Evolutionary conservation across 2,113 vertebrate species (phyloP), one percentile per base, ranked within the genome.

Genomic region (Emydocephalus ijimae): DNA sequence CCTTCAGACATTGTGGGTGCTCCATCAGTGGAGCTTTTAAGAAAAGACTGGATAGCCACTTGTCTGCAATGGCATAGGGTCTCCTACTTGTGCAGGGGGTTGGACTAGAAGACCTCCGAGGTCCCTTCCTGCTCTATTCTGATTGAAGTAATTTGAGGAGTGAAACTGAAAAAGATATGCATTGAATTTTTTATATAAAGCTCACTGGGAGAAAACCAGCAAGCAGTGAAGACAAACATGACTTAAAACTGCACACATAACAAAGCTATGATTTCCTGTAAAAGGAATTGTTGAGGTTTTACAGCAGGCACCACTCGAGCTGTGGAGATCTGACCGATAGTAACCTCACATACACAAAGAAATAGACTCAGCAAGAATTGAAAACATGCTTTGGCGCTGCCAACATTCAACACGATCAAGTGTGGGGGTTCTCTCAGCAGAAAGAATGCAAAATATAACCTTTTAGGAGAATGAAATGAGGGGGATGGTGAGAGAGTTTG

Each of bases 301-400:
- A 52, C n/a, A 9, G 86, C 50, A 3, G 92, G 0, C 1, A 93
- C 24, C 52, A 85, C 23, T 93, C 92, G 90, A 87, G 69, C 93
- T 43, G 91, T 0, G 48, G 85, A 1, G 92, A 95, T 0, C 24
- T 96, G 97, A 94, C 97, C 97, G 96, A 6, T 86, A 98, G 96
- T 98, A 98, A 97, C 97, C 97, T 96, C 91, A 29, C 89, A 90
- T 2, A 54, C 45, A 45, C 69, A 34, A 87, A 0, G 74, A 23
- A 93, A 90, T 85, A 1, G 91, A 20, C 55, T 3, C 55, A 55
- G 61, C 93, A 14, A 7, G 87, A 48, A 4, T 89, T 4, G 0
- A 87, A 93, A 96, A 95, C 94, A 95, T 12, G 55, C n/a, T 6
- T 34, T 9, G 1, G 4, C 29, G 18, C 0, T 81, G 94, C 95